A percentile compares a stretch with the other conserved stretches of the same genome.
Evolutionary conservation across 2,888 invertebrate species (phyloP).

Genomic region (Metopia argyrocephala): DNA sequence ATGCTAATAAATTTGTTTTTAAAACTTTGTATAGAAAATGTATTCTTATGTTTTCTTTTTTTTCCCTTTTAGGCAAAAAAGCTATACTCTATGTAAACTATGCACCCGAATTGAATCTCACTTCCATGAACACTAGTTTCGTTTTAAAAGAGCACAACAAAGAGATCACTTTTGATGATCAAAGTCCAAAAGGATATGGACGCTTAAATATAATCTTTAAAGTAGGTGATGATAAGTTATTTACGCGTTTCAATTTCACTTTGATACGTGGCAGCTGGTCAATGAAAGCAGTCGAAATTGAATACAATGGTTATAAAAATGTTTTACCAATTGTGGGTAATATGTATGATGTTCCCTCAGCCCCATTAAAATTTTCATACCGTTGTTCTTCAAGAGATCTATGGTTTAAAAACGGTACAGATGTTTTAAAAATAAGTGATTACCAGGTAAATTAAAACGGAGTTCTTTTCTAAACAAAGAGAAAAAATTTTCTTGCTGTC

Average conservation of each 20-base stretch:
- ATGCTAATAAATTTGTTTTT: neutral
- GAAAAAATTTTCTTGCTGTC: neutral
- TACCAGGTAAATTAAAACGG: slow-evolving; percentile 79
- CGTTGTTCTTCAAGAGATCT: slow-evolving; percentile 79
- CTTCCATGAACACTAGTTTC: slow-evolving; percentile 69
- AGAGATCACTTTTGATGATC: slow-evolving; percentile 74
- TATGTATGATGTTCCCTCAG: slow-evolving; percentile 76
- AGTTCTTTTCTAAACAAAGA: neutral
- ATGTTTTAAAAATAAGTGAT: slow-evolving; percentile 79
- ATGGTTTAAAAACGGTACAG: slow-evolving; percentile 79
- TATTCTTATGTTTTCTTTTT: neutral
- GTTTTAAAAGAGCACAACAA: slow-evolving; percentile 71
- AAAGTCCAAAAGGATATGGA: slow-evolving; percentile 70
- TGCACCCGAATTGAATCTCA: slow-evolving; percentile 79
- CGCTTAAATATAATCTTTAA: slow-evolving; percentile 74
- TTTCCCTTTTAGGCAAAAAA: slow-evolving; percentile 74
- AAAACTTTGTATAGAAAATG: neutral
- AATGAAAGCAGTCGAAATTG: slow-evolving; percentile 81
- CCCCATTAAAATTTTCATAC: slow-evolving; percentile 81
- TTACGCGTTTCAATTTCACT: slow-evolving; percentile 81
- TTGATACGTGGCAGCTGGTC: slow-evolving; percentile 80
- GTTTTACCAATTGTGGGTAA: slow-evolving; percentile 71
- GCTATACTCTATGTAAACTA: slow-evolving; percentile 80
- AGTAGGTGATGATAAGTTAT: slow-evolving; percentile 78
- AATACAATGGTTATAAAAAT: slow-evolving; percentile 75